These are phyloP conservation scores for Drosophila erecta DNA, from an alignment of 1,140 invertebrate species.

Conservation along the genomic window DNA sequence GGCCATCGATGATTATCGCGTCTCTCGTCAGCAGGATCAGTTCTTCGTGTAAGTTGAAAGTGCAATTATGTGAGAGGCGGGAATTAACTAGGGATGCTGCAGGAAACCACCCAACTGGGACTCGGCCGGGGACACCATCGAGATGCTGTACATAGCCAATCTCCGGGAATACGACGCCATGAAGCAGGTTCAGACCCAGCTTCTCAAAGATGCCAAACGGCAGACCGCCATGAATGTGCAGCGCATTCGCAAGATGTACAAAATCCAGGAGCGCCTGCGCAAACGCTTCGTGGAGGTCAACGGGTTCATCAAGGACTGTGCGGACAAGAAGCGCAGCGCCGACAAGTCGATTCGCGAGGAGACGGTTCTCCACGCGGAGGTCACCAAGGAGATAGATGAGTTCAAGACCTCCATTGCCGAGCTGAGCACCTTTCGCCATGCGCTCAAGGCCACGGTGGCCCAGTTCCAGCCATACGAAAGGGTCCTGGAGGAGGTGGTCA, in stretches of 20 bases:
- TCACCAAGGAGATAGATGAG: slow-evolving; percentile 43
- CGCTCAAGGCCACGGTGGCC: slow-evolving; percentile 56
- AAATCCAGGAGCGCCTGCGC: slow-evolving; percentile 63
- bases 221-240: slow-evolving; percentile 54
- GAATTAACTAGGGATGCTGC: not conserved
- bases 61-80: not conserved
- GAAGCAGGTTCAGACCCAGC: slow-evolving; percentile 57
- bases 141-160: slow-evolving; percentile 71
- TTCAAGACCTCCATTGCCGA: slow-evolving; percentile 33
- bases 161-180: slow-evolving; percentile 64
- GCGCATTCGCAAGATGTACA: slow-evolving; percentile 66
- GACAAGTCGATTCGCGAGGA: slow-evolving; percentile 57
- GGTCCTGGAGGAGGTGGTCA: slow-evolving; percentile 72
- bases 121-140: slow-evolving; percentile 64
- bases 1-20: slow-evolving; percentile 53
- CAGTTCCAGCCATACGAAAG: slow-evolving; percentile 72
- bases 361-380: slow-evolving; percentile 39
- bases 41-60: slow-evolving; percentile 61
- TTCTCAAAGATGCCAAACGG: slow-evolving; percentile 55
- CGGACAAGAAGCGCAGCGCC: slow-evolving; percentile 61
- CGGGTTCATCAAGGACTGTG: slow-evolving; percentile 73
- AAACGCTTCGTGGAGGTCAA: slow-evolving; percentile 73
- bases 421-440: slow-evolving; percentile 39
- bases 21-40: slow-evolving; percentile 64
- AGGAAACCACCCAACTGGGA: slow-evolving; percentile 77